Conservation (phyloP, 2,797 vertebrate species). For the Pogonophryne albipinna region DNA sequence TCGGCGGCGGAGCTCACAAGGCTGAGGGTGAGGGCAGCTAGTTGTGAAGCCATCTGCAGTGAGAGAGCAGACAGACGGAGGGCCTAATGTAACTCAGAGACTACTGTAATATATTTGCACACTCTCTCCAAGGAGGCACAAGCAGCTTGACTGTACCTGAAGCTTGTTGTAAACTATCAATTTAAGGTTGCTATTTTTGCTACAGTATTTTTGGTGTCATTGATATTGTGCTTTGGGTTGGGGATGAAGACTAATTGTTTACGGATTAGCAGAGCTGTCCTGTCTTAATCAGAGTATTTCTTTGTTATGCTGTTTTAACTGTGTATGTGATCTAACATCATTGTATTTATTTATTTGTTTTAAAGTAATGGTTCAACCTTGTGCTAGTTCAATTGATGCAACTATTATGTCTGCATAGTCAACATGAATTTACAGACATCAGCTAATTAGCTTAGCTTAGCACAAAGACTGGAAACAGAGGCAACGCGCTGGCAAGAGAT, state of each 20-base stretch:
- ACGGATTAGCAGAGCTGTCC: conserved; percentile 50
- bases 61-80: conserved; percentile 80
- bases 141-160: conserved; percentile 61
- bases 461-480: no score
- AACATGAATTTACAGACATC: no score
- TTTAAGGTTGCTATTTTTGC: conserved; percentile 76
- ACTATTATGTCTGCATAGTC: background rate
- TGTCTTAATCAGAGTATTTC: conserved; percentile 39
- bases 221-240: conserved; percentile 66
- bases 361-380: conserved; percentile 16
- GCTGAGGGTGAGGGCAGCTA: conserved; percentile 74
- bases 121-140: conserved; percentile 53
- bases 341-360: conserved; percentile 13
- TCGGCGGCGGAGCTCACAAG: conserved; percentile 54
- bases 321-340: conserved; percentile 24
- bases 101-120: conserved; percentile 62
- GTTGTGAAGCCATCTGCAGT: conserved; percentile 85
- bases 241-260: conserved; percentile 8
- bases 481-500: no score
- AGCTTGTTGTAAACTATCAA: conserved; percentile 64
- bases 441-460: no score
- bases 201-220: conserved; percentile 72
- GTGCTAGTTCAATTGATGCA: background rate
- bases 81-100: conserved; percentile 67
- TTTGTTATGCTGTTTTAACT: conserved; percentile 34